Evolutionary conservation across 2,888 invertebrate species (phyloP).

Genomic region (Orchestes rusci): DNA sequence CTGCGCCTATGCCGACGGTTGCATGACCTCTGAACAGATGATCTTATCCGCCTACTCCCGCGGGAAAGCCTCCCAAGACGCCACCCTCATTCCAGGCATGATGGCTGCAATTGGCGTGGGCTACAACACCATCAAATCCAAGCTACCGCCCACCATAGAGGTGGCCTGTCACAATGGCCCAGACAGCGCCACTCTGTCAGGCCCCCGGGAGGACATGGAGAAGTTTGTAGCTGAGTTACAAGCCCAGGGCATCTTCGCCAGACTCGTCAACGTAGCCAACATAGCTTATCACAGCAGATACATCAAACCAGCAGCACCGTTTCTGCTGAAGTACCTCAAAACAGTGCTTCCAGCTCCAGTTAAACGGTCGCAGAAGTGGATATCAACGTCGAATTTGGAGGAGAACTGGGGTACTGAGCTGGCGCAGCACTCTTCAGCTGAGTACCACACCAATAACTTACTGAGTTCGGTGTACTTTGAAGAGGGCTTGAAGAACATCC

Average conservation of each 20-base stretch:
- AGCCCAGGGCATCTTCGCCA: conserved; percentile 69
- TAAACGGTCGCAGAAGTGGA: conserved; percentile 53
- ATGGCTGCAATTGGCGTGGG: conserved; percentile 74
- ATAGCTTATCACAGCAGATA: conserved; percentile 87
- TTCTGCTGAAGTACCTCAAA: conserved; percentile 42
- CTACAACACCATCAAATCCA: conserved; percentile 49
- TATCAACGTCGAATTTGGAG: conserved; percentile 59
- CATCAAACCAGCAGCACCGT: conserved; percentile 51
- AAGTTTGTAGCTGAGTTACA: conserved; percentile 52
- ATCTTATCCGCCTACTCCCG: conserved; percentile 78
- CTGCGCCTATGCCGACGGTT: conserved; percentile 92
- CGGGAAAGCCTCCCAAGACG: conserved; percentile 67
- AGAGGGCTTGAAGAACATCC: conserved; percentile 73
- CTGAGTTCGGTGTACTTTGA: conserved; percentile 69
- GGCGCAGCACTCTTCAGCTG: conserved; percentile 53
- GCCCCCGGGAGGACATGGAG: conserved; percentile 57
- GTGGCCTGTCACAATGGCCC: conserved; percentile 76
- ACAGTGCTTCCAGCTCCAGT: conserved; percentile 46
- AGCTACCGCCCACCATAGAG: conserved; percentile 61
- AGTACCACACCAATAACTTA: conserved; percentile 62
- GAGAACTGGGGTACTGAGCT: conserved; percentile 51
- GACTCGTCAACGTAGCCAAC: conserved; percentile 77
- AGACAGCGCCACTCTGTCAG: conserved; percentile 72
- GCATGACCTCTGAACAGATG: conserved; percentile 80
- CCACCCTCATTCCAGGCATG: conserved; percentile 63